Percentiles rank a stretch among this genome's conserved stretches.
Evolutionary conservation across 2,888 invertebrate species (phyloP).

Genomic region (Caenorhabditis sp.): DNA sequence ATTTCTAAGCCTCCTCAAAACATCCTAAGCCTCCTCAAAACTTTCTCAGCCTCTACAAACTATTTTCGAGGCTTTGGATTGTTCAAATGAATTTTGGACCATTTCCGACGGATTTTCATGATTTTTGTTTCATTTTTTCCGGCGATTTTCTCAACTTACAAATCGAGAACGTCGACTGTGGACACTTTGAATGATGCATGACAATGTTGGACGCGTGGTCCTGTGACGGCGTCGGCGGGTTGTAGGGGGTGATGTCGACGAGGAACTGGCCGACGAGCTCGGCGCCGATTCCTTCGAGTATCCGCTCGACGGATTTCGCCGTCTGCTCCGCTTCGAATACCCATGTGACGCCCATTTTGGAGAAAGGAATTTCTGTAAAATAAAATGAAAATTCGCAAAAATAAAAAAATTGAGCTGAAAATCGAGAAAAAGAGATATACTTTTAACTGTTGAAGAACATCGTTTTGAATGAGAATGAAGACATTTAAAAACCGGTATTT

Average conservation of each 20-base stretch:
- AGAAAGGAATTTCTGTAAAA: neutral
- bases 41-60: too few relatives aligned
- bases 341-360: constrained; percentile 73
- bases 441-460: too few relatives aligned
- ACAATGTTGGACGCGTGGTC: constrained; percentile 52
- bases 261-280: constrained; percentile 39
- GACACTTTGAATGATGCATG: constrained; percentile 79
- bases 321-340: constrained; percentile 70
- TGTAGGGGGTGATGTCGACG: constrained; percentile 51
- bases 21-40: too few relatives aligned
- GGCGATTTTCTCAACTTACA: constrained; percentile 43
- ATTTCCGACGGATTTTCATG: neutral
- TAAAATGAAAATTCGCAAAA: too few relatives aligned
- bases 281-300: constrained; percentile 60
- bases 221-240: constrained; percentile 26
- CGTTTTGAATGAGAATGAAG: too few relatives aligned
- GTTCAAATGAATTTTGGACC: neutral
- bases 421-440: neutral
- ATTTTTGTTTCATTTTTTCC: neutral
- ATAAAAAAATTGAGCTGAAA: neutral
- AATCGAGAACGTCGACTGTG: constrained; percentile 78
- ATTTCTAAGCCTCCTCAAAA: too few relatives aligned
- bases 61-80: neutral
- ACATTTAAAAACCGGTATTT: too few relatives aligned
- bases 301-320: constrained; percentile 61